Percentiles rank a stretch among this genome's conserved stretches.
Conservation (phyloP, 2,797 vertebrate species). For the Neostethus bicornis region DNA sequence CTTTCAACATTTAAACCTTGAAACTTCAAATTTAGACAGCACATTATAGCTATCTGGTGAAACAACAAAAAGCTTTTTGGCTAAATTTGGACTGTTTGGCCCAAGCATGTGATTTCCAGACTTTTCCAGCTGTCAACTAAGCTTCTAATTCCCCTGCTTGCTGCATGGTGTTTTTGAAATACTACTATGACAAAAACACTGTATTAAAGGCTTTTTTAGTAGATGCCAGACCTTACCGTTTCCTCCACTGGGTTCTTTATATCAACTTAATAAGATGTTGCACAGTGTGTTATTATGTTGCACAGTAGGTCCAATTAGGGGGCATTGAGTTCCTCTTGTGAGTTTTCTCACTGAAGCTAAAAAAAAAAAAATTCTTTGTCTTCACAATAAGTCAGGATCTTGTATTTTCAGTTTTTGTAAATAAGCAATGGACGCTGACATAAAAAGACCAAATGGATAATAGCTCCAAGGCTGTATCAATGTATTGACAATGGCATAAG, state of each 20-base stretch:
- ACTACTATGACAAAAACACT: conserved; percentile 48
- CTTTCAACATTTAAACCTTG: conserved; percentile 61
- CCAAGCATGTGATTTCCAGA: conserved; percentile 75
- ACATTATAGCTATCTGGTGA: conserved; percentile 58
- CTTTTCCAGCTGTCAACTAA: conserved; percentile 49
- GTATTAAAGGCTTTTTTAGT: conserved; percentile 63
- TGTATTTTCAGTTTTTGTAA: conserved; percentile 21
- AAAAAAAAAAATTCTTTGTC: conserved; percentile 24
- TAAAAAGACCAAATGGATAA: conserved; percentile 26
- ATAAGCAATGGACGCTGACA: conserved; percentile 2
- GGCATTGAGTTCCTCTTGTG: conserved; percentile 32
- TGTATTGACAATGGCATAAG: conserved; percentile 23
- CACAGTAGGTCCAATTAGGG: conserved; percentile 41
- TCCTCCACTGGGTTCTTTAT: conserved; percentile 42
- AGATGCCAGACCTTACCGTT: conserved; percentile 36
- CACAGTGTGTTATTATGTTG: conserved; percentile 41
- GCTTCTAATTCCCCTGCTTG: conserved; percentile 24
- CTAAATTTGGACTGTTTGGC: conserved; percentile 54
- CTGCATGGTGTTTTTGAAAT: conserved; percentile 44
- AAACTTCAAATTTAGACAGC: conserved; percentile 57
- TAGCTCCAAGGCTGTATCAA: conserved; percentile 31
- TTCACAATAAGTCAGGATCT: conserved; percentile 1
- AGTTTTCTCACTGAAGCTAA: conserved; percentile 16
- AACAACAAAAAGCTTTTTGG: conserved; percentile 37
- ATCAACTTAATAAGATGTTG: conserved; percentile 53